Evolutionary conservation across 2,888 invertebrate genomes (phyloP).

Genomic region (Parochlus steinenii): DNA sequence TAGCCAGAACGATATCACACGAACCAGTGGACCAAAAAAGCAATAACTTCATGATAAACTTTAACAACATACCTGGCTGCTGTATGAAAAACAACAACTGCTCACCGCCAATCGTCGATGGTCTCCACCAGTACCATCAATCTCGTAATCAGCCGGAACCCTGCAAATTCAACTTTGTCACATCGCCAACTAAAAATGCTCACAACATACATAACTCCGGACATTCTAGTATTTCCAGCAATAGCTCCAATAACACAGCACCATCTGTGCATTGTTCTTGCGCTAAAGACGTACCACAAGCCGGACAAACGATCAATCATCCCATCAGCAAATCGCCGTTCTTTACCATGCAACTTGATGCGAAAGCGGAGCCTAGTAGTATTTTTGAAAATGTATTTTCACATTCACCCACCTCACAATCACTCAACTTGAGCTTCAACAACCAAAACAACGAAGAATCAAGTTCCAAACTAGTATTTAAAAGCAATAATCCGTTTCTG

Average conservation of each 20-base stretch:
- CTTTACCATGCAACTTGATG: too few relatives aligned
- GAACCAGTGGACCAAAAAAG: conserved; percentile 11
- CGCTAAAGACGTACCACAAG: too few relatives aligned
- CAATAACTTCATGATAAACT: conserved; percentile 12
- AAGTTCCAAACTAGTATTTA: conserved; percentile 1
- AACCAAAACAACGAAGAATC: conserved; percentile 4
- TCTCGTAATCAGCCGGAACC: too few relatives aligned
- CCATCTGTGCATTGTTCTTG: too few relatives aligned
- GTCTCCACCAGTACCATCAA: too few relatives aligned
- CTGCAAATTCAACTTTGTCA: too few relatives aligned
- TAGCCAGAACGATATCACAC: conserved; percentile 1
- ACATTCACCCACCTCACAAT: conserved; percentile 8
- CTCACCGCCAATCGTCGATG: too few relatives aligned
- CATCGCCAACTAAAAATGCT: too few relatives aligned
- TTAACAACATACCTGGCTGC: conserved; percentile 1
- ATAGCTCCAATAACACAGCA: conserved; percentile 2
- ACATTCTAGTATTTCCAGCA: background rate
- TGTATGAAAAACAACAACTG: background rate
- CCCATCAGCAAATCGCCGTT: too few relatives aligned
- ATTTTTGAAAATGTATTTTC: background rate
- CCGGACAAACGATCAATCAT: too few relatives aligned
- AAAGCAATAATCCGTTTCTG: conserved; percentile 12
- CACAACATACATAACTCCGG: too few relatives aligned
- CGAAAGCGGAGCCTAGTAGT: background rate
- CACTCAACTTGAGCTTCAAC: conserved; percentile 8